These are phyloP conservation scores for Cheilosia variabilis DNA, from an alignment of 2,888 invertebrate genomes.

Conservation along the genomic window DNA sequence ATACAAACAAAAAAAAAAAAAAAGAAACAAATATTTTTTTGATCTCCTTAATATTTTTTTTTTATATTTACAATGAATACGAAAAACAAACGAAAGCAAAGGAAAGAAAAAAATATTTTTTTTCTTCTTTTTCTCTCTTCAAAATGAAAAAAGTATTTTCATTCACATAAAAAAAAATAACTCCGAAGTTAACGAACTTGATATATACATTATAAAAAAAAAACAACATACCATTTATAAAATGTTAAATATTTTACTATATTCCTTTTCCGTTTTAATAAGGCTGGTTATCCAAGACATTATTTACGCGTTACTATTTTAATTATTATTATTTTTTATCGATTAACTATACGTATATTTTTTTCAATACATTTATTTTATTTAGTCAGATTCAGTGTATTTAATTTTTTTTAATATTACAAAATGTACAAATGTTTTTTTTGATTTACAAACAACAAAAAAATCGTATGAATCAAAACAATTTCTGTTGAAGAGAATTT, in stretches of 20 bases:
- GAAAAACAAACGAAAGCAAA: slow-evolving; percentile 70
- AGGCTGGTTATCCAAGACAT: slow-evolving; percentile 84
- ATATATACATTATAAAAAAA: slow-evolving; percentile 58
- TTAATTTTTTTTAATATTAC: slow-evolving; percentile 73
- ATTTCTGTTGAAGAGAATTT: slow-evolving; percentile 52
- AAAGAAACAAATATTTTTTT: slow-evolving; percentile 76
- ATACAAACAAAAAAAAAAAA: slow-evolving; percentile 46
- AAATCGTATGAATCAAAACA: slow-evolving; percentile 57
- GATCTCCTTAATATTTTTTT: slow-evolving; percentile 77
- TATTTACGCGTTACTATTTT: slow-evolving; percentile 79
- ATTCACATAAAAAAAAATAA: slow-evolving; percentile 58
- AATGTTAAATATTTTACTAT: slow-evolving; percentile 74
- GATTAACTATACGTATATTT: slow-evolving; percentile 71
- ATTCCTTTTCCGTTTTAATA: slow-evolving; percentile 79
- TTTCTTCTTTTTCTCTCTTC: slow-evolving; percentile 76
- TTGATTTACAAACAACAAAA: slow-evolving; percentile 63
- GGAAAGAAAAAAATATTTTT: slow-evolving; percentile 72
- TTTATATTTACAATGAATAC: slow-evolving; percentile 77
- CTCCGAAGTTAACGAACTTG: slow-evolving; percentile 55
- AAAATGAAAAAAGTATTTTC: slow-evolving; percentile 60
- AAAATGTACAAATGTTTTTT: slow-evolving; percentile 72
- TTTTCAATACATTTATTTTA: slow-evolving; percentile 72
- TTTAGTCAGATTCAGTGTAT: slow-evolving; percentile 75
- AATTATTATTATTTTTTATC: slow-evolving; percentile 67
- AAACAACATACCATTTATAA: slow-evolving; percentile 73